These are phyloP conservation scores for Theonella swinhoei DNA, from an alignment of 37 sponge, comb jelly and placozoan genomes.

Conservation along the genomic window DNA sequence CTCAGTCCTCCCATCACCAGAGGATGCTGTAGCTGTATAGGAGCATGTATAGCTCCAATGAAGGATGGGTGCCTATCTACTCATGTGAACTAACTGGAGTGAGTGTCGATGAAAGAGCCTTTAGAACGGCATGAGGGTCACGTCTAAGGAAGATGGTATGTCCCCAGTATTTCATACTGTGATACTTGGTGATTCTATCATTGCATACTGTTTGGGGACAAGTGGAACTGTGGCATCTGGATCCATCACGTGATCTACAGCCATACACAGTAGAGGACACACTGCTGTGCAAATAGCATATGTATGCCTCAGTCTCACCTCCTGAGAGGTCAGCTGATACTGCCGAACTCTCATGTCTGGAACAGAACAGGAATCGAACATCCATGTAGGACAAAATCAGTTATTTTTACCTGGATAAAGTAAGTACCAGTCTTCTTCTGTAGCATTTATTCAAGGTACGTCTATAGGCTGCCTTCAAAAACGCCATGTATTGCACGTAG, in stretches of 20 bases:
- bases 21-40: conserved; percentile 32
- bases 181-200: background rate
- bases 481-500: background rate
- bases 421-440: too few species aligned
- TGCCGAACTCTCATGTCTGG: background rate
- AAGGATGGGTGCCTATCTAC: background rate
- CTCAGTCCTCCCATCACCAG: conserved; percentile 46
- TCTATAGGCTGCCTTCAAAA: background rate
- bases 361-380: background rate
- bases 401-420: too few species aligned
- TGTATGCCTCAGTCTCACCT: background rate
- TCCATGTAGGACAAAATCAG: too few species aligned
- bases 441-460: background rate
- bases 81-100: conserved; percentile 21
- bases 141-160: background rate
- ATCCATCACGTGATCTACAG: background rate
- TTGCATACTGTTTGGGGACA: conserved; percentile 48
- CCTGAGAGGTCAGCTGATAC: background rate
- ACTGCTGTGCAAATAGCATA: background rate
- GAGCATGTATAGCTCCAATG: background rate
- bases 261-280: background rate
- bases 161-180: background rate
- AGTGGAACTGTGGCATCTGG: conserved; percentile 23
- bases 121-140: conserved; percentile 71
- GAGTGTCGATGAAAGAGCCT: conserved; percentile 62